Base-by-base conservation (phyloP, 2,797 vertebrate species). In the Acanthis flammea region DNA sequence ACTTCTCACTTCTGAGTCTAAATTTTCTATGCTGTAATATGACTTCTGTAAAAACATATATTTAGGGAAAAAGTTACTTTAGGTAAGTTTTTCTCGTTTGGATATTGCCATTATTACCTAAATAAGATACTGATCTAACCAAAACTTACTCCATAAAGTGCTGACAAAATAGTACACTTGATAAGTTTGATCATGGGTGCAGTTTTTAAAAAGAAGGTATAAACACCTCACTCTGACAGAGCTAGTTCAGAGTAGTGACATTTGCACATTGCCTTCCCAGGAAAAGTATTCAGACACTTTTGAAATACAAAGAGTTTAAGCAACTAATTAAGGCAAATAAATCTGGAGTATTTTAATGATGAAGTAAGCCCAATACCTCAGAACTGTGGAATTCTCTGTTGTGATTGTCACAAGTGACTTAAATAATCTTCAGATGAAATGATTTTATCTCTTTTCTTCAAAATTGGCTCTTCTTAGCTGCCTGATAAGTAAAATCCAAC, bases 311-410 rank as follows among this genome's bases (percentile, higher is more conserved):
- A 81, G 66, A 76, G 19, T 63, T 91, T 72, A 88, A 76, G 41
- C n/a, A 84, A 92, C 85, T 92, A 87, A 85, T 75, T 85, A 91
- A 84, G 80, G 42, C 62, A 73, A 92, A 80, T 91, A 91, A 94
- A 92, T 95, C 86, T 50, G 60, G 53, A 91, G 27, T 44, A 72
- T 86, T 91, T 95, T 82, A 93, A 87, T 86, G 57, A 90, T 70
- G 44, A 89, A 85, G 58, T 51, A 93, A 72, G 27, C 39, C 48
- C 0, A 9, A 14, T 75, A 87, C 27, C 62, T 92, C 84, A 88
- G 83, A 92, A 60, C 53, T 77, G 51, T 50, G 75, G 86, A 95
- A 92, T 89, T 89, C 50, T 81, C 21, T 2, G 4, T 35, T 65
- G 31, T 89, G 62, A 92, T 55, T 80, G 72, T 79, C 88, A 81